These are phyloP conservation scores for Eulemur albifrons DNA, from an alignment of 2,797 vertebrate genomes.

Conservation along the genomic window DNA sequence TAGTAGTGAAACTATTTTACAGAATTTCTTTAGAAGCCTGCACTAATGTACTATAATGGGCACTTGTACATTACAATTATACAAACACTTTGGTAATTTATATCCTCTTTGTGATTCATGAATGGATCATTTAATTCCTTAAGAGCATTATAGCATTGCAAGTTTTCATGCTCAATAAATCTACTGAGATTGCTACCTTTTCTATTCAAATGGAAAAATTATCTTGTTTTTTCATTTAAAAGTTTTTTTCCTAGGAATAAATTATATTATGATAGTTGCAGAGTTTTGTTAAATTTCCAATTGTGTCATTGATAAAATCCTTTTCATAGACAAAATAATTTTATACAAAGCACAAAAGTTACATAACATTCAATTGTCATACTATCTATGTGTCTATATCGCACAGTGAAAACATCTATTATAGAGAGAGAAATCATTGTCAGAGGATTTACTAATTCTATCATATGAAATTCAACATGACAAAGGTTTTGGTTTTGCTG, in stretches of 20 bases:
- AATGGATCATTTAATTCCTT: conserved; percentile 40
- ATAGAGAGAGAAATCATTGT: background rate
- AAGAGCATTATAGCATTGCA: background rate
- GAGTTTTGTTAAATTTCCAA: conserved; percentile 38
- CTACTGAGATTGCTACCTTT: background rate
- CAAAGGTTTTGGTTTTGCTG: background rate
- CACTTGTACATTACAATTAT: background rate
- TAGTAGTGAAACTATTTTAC: background rate
- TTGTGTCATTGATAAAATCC: background rate
- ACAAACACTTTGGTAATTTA: conserved; percentile 3
- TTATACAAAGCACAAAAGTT: background rate
- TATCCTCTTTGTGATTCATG: background rate
- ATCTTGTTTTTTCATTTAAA: conserved; percentile 23
- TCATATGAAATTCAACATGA: background rate
- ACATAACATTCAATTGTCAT: background rate
- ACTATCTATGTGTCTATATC: too few species aligned
- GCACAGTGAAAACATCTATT: background rate
- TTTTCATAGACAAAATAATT: conserved; percentile 10
- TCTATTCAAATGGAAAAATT: conserved; percentile 48
- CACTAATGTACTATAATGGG: background rate
- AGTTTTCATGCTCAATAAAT: background rate
- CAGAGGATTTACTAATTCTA: background rate
- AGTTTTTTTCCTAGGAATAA: background rate
- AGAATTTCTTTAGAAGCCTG: background rate
- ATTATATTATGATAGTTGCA: background rate